phyloP scores from a whole-genome alignment of 2,113 vertebrate genomes.

The Apteryx owenii region DNA sequence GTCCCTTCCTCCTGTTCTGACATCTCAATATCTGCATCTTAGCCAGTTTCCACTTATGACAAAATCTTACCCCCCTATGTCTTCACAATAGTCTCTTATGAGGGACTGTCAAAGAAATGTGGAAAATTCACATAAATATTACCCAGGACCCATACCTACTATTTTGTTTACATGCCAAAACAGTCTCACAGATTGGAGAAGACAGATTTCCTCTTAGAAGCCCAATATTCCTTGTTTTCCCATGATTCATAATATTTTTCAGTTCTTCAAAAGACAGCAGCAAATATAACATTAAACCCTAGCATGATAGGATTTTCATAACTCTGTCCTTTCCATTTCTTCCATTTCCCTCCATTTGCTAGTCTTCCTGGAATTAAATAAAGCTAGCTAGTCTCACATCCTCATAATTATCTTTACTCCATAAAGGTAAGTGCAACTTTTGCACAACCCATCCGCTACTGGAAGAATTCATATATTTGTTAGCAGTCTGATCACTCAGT shows the following conservation, averaged over 20 bases:
- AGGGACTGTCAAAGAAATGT: not conserved
- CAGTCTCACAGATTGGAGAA: not conserved
- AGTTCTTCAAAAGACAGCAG: not conserved
- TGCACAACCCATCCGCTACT: not conserved
- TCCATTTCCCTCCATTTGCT: not conserved
- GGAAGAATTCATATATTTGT: not conserved
- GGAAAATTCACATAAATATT: not conserved
- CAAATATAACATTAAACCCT: not conserved
- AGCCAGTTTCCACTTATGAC: not conserved
- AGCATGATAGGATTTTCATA: not conserved
- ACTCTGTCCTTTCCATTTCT: not conserved
- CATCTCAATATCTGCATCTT: not conserved
- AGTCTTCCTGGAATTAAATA: not conserved
- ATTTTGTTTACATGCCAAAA: not conserved
- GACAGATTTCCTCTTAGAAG: not conserved
- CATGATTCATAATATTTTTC: not conserved
- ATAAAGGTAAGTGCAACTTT: not conserved
- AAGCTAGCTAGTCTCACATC: not conserved
- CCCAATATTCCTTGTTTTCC: not conserved
- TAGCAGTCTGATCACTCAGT: not conserved
- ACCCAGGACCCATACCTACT: not conserved
- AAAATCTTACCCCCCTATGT: not conserved
- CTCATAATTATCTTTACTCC: not conserved
- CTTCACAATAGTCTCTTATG: not conserved
- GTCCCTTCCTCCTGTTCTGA: not conserved